Conservation (phyloP, 1,140 invertebrate species). For the Trissolcus basalis region DNA sequence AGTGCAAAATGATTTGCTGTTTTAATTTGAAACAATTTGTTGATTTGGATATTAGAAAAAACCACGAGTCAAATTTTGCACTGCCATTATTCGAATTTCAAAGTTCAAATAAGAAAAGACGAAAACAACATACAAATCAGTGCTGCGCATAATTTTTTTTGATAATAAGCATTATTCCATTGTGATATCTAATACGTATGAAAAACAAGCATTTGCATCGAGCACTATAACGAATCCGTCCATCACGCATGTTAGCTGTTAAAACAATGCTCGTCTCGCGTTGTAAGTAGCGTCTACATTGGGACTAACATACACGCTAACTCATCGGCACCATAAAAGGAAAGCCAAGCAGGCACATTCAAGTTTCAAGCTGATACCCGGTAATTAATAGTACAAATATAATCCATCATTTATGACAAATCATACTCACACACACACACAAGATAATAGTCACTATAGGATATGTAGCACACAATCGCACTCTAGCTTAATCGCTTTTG, state of each 20-base stretch:
- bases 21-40: no score
- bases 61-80: no score
- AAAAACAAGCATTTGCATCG: not conserved
- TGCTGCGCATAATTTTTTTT: not conserved
- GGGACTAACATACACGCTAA: conserved; percentile 70
- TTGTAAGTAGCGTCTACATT: conserved; percentile 72
- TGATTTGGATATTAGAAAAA: no score
- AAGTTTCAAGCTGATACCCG: conserved; percentile 21
- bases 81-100: no score
- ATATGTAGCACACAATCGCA: conserved; percentile 18
- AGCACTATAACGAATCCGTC: conserved; percentile 42
- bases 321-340: conserved; percentile 35
- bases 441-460: not conserved
- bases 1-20: no score
- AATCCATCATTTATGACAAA: not conserved
- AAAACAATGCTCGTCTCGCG: conserved; percentile 67
- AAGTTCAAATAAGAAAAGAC: not conserved
- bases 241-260: conserved; percentile 65
- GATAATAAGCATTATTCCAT: not conserved
- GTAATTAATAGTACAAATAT: not conserved
- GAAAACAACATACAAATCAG: not conserved
- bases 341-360: conserved; percentile 6
- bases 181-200: not conserved
- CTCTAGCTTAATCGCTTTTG: conserved; percentile 41
- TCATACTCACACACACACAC: no score